phyloP scores from a whole-genome alignment of 1,140 invertebrate genomes.

The Patella vulgata region DNA sequence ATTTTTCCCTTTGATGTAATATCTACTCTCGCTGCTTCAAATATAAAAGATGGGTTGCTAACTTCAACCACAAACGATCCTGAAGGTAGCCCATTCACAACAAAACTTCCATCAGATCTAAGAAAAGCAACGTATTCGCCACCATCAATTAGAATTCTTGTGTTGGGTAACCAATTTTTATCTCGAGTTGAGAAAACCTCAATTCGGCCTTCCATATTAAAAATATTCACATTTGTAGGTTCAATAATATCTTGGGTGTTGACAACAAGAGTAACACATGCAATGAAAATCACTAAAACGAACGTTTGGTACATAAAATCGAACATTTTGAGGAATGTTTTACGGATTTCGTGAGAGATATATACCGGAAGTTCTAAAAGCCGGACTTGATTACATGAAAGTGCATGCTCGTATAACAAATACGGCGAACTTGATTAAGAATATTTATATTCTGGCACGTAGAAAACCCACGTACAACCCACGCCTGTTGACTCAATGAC shows the following conservation, averaged over 20 bases:
- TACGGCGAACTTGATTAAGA: no score
- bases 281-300: no score
- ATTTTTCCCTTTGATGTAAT: conserved; percentile 81
- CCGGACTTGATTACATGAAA: no score
- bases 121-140: conserved; percentile 88
- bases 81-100: conserved; percentile 87
- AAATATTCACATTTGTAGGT: conserved; percentile 20
- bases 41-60: conserved; percentile 88
- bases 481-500: no score
- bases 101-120: conserved; percentile 86
- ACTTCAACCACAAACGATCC: conserved; percentile 97
- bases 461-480: no score
- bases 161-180: conserved; percentile 67
- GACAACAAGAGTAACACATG: conserved; percentile 17
- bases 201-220: conserved; percentile 46
- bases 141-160: conserved; percentile 85
- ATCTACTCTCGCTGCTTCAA: conserved; percentile 62
- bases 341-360: no score
- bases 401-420: no score
- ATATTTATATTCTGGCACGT: no score
- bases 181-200: conserved; percentile 37
- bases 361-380: no score
- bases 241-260: conserved; percentile 28
- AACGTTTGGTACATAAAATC: no score
- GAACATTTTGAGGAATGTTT: no score